phyloP scores from a whole-genome alignment of 1,140 invertebrate genomes.

The Brachionus manjavacas region DNA sequence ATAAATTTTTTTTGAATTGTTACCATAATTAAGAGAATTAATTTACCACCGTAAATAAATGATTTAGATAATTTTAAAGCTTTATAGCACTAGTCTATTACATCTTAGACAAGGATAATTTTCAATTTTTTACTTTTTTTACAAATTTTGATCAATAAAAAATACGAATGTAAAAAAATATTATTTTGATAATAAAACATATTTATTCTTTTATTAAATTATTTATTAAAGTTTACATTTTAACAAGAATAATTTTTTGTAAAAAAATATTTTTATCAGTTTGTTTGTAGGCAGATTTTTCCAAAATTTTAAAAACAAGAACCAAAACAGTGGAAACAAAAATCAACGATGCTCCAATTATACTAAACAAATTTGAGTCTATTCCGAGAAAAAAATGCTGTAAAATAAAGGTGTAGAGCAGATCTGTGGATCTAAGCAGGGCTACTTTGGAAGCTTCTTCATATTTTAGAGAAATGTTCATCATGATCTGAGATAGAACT shows the following conservation, averaged over 20 bases:
- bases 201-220: neutral
- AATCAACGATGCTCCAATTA: slow-evolving; percentile 14
- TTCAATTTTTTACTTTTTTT: neutral
- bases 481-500: slow-evolving; percentile 20
- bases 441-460: slow-evolving; percentile 29
- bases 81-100: neutral
- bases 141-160: neutral
- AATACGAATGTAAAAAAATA: slow-evolving; percentile 15
- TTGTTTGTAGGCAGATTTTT: neutral
- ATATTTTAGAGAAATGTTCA: slow-evolving; percentile 31
- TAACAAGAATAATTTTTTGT: neutral
- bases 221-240: neutral
- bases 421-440: slow-evolving; percentile 5
- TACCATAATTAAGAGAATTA: neutral
- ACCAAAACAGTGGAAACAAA: slow-evolving; percentile 3
- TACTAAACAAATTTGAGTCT: slow-evolving; percentile 27
- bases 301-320: slow-evolving; percentile 14
- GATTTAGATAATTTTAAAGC: neutral
- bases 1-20: neutral
- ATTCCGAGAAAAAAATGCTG: slow-evolving; percentile 30
- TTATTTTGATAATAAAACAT: slow-evolving; percentile 9
- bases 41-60: neutral
- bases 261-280: neutral
- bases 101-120: neutral
- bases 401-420: slow-evolving; percentile 11